These are phyloP conservation scores for Drosophila pallidifrons DNA, from an alignment of 1,140 invertebrate species.

Conservation along the genomic window DNA sequence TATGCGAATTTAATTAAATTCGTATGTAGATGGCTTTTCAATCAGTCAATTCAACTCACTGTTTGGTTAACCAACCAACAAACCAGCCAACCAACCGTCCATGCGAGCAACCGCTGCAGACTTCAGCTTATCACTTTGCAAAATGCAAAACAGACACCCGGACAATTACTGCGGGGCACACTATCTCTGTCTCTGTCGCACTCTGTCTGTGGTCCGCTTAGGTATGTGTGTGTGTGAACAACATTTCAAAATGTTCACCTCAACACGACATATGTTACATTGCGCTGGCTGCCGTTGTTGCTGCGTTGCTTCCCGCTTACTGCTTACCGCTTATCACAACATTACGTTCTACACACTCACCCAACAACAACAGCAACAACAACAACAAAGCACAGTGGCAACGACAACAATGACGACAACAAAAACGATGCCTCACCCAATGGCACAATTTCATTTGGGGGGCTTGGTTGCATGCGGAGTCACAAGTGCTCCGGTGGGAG, in stretches of 20 bases:
- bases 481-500: background rate
- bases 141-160: slow-evolving; percentile 52
- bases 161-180: slow-evolving; percentile 16
- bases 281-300: slow-evolving; percentile 18
- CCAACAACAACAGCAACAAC: slow-evolving; percentile 20
- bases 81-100: background rate
- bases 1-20: slow-evolving; percentile 54
- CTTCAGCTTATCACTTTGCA: slow-evolving; percentile 58
- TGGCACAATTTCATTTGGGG: slow-evolving; percentile 59
- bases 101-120: slow-evolving; percentile 16
- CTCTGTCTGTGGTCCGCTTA: background rate
- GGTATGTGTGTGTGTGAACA: slow-evolving; percentile 3
- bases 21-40: slow-evolving; percentile 75
- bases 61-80: background rate
- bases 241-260: slow-evolving; percentile 18
- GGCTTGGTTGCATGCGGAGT: slow-evolving; percentile 25
- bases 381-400: slow-evolving; percentile 1
- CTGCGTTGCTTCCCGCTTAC: slow-evolving; percentile 3
- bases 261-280: slow-evolving; percentile 66
- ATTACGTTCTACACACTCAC: slow-evolving; percentile 29
- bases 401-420: slow-evolving; percentile 20
- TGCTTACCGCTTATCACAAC: slow-evolving; percentile 50
- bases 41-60: slow-evolving; percentile 40
- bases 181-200: background rate
- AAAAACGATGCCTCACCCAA: slow-evolving; percentile 33